phyloP scores from a whole-genome alignment of 2,113 vertebrate genomes.

The Cyphomyrus discorhynchus region DNA sequence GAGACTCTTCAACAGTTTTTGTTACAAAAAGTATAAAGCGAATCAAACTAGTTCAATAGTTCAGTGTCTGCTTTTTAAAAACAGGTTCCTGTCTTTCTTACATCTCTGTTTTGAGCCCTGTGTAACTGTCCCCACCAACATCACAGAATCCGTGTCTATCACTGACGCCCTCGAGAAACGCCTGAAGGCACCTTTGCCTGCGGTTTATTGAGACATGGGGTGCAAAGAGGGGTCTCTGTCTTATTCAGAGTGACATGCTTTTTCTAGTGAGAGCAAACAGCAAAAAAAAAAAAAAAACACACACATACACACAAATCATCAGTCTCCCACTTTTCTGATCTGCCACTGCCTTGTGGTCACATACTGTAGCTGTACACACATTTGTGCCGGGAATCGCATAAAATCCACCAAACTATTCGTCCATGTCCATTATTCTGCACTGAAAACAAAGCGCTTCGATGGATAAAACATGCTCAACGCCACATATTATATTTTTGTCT shows the following conservation, averaged over 20 bases:
- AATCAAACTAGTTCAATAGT: neutral
- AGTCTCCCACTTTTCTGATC: neutral
- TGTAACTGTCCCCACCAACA: neutral
- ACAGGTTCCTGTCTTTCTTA: neutral
- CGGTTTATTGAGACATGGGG: neutral
- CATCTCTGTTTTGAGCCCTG: neutral
- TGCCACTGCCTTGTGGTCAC: neutral
- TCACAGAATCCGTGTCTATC: neutral
- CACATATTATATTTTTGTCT: neutral
- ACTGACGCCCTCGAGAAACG: neutral
- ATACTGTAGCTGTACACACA: neutral
- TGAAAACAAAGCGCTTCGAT: neutral
- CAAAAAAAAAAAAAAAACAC: neutral
- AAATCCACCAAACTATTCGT: neutral
- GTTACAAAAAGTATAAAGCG: neutral
- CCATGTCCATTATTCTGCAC: neutral
- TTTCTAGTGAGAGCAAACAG: neutral
- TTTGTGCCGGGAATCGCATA: neutral
- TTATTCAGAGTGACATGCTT: neutral
- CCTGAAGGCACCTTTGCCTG: neutral
- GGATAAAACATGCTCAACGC: neutral
- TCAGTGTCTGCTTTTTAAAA: neutral
- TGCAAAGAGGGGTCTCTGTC: neutral
- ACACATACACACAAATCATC: neutral
- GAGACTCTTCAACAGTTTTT: neutral